Base-by-base conservation (phyloP, 2,797 vertebrate genomes). In the Catamblyrhynchus diadema region DNA sequence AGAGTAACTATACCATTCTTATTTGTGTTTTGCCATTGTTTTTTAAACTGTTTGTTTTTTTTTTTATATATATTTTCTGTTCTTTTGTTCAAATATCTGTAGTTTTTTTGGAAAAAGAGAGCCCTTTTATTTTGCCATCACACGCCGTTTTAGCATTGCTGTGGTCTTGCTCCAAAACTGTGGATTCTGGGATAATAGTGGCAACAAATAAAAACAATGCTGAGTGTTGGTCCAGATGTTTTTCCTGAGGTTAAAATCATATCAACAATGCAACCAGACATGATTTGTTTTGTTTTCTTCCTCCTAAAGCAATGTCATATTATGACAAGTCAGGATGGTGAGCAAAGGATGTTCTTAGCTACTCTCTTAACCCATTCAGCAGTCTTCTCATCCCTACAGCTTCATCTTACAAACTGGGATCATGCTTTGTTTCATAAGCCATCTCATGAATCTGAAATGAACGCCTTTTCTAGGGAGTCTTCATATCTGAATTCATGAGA, bases 221-320 rank as follows among this genome's bases (percentile, higher is more conserved):
- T 62, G 88, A 67, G 69, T 70, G 24, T 51, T 69, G 66, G 74
- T 92, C 86, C 92, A 93, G 93, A 94, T 95, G 95, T 93, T 94
- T 96, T 71, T 88, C 90, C 81, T 61, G 86, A 93, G 86, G 88
- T 89, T 71, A 95, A 92, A 89, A 80, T 95, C 56, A 41, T 81
- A 65, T 78, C 91, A 93, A 2, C 72, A 81, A 17, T 54, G 53
- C 81, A 89, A 81, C 18, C 0, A 9, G 61, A 90, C 47, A 14
- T 94, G 72, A 88, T 96, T 94, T 88, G 56, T 62, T 93, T 87
- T 94, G 72, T 72, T 61, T 30, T 93, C 27, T 74, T 86, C 39
- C 35, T 95, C 89, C 82, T 90, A 86, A 83, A 91, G 59, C 80
- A 72, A 30, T 10, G 11, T 33, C n/a, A 32, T 69, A 48, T 54